A percentile compares a stretch with the other conserved stretches of the same genome.
Conservation (phyloP, 2,797 vertebrate species). For the Pseudochaenichthys georgianus region DNA sequence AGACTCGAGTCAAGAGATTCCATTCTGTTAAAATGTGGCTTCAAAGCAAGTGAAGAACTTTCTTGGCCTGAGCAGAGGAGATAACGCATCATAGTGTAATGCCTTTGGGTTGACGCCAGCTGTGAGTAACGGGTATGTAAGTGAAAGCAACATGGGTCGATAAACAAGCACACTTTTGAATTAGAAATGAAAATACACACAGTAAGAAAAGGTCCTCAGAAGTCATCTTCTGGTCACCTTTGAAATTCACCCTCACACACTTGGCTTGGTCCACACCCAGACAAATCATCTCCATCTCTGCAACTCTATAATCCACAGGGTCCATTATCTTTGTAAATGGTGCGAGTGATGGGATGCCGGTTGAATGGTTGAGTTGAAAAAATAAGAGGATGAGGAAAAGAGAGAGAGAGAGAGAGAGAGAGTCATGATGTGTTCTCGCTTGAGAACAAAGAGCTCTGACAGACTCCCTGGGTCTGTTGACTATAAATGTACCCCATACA, state of each 20-base stretch:
- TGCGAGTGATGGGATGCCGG: slow-evolving; percentile 45
- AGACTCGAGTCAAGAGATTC: too few species aligned
- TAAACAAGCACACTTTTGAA: slow-evolving; percentile 13
- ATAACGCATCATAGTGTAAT: not conserved
- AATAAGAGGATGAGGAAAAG: slow-evolving; percentile 21
- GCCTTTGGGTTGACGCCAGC: slow-evolving; percentile 11
- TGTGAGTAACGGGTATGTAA: not conserved
- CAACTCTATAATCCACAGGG: slow-evolving; percentile 47
- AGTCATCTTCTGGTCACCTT: slow-evolving; percentile 16
- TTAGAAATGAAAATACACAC: slow-evolving; percentile 16
- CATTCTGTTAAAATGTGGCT: too few species aligned
- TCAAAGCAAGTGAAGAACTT: too few species aligned
- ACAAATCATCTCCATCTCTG: slow-evolving; percentile 34
- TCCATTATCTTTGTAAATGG: slow-evolving; percentile 69
- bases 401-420: slow-evolving; percentile 30
- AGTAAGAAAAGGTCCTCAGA: slow-evolving; percentile 10
- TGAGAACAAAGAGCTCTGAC: slow-evolving; percentile 77
- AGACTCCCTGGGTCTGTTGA: slow-evolving; percentile 68
- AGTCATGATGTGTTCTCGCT: slow-evolving; percentile 68
- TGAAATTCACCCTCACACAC: slow-evolving; percentile 8
- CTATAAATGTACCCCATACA: slow-evolving; percentile 64
- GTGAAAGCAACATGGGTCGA: slow-evolving; percentile 11
- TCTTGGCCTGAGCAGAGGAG: not conserved
- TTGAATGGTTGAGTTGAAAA: slow-evolving; percentile 54
- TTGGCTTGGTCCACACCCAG: slow-evolving; percentile 19